These are phyloP conservation scores for Gymnoscopelus microlampas DNA, from an alignment of 2,797 vertebrate genomes.

Conservation along the genomic window DNA sequence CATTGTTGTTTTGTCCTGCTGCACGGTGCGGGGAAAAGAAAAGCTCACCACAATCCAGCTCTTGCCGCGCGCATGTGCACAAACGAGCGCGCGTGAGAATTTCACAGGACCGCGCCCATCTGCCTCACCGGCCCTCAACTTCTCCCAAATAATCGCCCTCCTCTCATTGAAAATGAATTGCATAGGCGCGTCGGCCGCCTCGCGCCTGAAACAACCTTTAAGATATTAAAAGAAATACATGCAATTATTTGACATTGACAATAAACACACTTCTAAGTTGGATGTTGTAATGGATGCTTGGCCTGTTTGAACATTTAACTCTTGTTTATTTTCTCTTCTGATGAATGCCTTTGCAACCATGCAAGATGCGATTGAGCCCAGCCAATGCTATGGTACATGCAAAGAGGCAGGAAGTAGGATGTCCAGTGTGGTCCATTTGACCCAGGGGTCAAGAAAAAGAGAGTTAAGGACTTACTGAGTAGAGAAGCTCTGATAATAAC, in stretches of 20 bases:
- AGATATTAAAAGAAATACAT: too few species aligned
- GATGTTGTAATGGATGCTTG: background rate
- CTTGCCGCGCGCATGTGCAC: too few species aligned
- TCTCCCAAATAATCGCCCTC: too few species aligned
- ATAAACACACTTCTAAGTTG: background rate
- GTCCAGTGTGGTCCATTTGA: constrained; percentile 14
- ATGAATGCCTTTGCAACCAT: constrained; percentile 40
- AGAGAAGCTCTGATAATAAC: constrained; percentile 23
- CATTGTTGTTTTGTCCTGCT: too few species aligned
- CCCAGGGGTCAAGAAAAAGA: background rate
- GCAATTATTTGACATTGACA: background rate
- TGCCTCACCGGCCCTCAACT: too few species aligned
- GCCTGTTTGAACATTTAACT: background rate
- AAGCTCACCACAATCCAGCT: too few species aligned
- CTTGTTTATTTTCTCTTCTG: constrained; percentile 30
- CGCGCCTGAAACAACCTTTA: too few species aligned
- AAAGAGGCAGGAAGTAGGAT: constrained; percentile 36
- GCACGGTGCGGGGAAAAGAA: too few species aligned
- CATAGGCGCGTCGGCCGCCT: too few species aligned
- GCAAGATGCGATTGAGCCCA: background rate
- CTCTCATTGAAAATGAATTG: too few species aligned
- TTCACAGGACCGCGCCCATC: too few species aligned
- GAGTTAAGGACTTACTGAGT: constrained; percentile 9
- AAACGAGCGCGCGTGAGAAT: too few species aligned
- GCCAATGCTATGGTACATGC: constrained; percentile 18